Evolutionary conservation across 92 coral and sea anemone genomes (phyloP).

Genomic region (Ricordea florida): DNA sequence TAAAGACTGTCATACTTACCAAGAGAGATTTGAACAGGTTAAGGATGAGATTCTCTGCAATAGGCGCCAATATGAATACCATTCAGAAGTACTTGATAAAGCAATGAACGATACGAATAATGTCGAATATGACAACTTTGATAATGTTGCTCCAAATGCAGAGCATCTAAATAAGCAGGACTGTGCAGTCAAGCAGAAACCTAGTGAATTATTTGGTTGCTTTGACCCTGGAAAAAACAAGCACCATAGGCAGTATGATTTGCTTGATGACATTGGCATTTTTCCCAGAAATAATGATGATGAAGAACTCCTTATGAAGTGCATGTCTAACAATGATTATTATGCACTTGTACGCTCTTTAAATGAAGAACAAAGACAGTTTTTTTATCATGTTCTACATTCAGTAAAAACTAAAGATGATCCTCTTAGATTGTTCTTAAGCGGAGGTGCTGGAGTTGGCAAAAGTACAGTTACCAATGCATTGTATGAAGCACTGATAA

Average conservation of each 20-base stretch:
- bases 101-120: slow-evolving; percentile 40
- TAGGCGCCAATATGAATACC: slow-evolving; percentile 52
- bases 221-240: too few species aligned
- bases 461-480: slow-evolving; percentile 55
- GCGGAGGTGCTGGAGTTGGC: too few species aligned
- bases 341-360: too few species aligned
- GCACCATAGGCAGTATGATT: too few species aligned
- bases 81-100: slow-evolving; percentile 57
- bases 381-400: slow-evolving; percentile 32
- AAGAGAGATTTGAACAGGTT: slow-evolving; percentile 57
- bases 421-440: too few species aligned
- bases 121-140: slow-evolving; percentile 28
- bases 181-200: not conserved
- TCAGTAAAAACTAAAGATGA: too few species aligned
- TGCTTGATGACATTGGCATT: too few species aligned
- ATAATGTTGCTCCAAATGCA: slow-evolving; percentile 48
- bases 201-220: too few species aligned
- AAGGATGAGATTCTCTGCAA: slow-evolving; percentile 15
- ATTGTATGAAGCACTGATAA: too few species aligned
- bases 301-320: slow-evolving; percentile 25
- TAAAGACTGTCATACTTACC: slow-evolving; percentile 31
- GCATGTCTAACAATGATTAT: too few species aligned
- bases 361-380: slow-evolving; percentile 27
- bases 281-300: slow-evolving; percentile 39
- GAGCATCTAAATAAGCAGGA: slow-evolving; percentile 63